Conservation (phyloP, 2,797 vertebrate species). For the Myotis daubentonii region DNA sequence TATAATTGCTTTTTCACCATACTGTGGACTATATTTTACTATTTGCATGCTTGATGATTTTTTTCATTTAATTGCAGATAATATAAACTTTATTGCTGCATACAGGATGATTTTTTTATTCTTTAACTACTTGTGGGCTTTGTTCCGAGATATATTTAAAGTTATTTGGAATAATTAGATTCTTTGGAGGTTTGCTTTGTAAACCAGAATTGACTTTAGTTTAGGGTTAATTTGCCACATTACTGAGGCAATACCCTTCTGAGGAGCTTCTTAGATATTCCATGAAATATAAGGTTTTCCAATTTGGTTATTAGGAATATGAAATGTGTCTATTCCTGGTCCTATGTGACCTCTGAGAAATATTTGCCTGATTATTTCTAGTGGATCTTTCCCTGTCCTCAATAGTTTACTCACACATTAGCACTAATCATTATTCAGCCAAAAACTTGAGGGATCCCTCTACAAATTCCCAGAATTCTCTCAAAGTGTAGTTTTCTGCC, state of each 20-base stretch:
- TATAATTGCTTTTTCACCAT: neutral
- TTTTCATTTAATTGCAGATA: neutral
- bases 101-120: neutral
- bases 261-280: neutral
- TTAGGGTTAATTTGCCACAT: neutral
- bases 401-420: neutral
- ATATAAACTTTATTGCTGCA: neutral
- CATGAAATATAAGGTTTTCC: neutral
- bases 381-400: neutral
- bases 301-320: neutral
- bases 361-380: neutral
- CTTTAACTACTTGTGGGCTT: neutral
- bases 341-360: neutral
- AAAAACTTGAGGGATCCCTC: neutral
- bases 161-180: neutral
- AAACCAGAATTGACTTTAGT: neutral
- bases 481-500: neutral
- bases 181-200: neutral
- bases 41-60: neutral
- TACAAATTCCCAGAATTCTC: neutral
- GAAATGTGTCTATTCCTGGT: neutral
- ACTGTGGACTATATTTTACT: neutral
- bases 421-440: neutral
- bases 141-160: neutral
- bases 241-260: neutral